Base-by-base conservation (phyloP, 2,888 invertebrate genomes). In the Cantharis flavilabris region DNA sequence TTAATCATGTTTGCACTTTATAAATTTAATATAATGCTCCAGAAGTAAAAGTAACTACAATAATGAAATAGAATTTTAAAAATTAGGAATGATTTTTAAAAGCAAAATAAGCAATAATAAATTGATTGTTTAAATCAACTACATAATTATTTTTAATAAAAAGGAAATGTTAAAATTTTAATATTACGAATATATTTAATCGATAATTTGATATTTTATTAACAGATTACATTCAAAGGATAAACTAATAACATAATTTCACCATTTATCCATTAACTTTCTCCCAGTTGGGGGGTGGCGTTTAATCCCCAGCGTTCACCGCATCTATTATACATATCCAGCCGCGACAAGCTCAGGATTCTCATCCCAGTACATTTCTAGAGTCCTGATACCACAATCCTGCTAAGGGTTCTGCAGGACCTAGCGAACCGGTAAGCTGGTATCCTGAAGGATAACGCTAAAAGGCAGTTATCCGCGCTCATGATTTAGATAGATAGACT, bases 201-300 rank as follows among this genome's bases (percentile, higher is more conserved):
- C 73, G 76, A 78, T 73, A 78, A 76, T 73, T 76, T 76, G 76
- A 78, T 78, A 76, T 78, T 78, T 78, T 78, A 78, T 78, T 78
- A 76, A 78, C 76, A 72, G 76, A 76, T 76, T 78, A 76, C 79
- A 75, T 76, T 79, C 76, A 70, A 72, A 78, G 81, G 81, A 82
- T 83, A 85, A 84, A 85, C 84, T 84, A 84, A 82, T 84, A 84
- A 84, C 84, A 84, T 83, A 84, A 85, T 85, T 85, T 83, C 81
- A 83, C 83, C 84, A 85, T 84, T 84, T 84, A 83, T 79, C 76
- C 83, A 82, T 83, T 83, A 83, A 81, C 81, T 79, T 74, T 70
- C 75, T 72, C 76, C 71, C 72, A 64, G 72, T 74, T 76, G 75
- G 75, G 76, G 67, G 76, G 76, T 73, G 76, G 80, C 79, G 83